Percentiles rank a stretch among this genome's conserved stretches.
Evolutionary conservation across 2,888 invertebrate genomes (phyloP).

Genomic region (Synergus japonicus): DNA sequence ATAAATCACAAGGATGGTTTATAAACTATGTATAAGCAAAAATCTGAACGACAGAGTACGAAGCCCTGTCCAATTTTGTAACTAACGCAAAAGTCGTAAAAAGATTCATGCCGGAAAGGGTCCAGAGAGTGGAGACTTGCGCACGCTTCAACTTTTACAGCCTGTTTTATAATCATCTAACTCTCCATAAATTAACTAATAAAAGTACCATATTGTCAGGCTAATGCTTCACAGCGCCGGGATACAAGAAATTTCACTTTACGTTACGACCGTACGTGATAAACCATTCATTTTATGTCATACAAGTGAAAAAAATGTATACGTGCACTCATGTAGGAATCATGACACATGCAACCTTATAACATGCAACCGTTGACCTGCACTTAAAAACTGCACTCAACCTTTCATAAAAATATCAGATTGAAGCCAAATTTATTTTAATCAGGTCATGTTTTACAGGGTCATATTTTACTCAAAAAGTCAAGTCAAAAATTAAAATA

Average conservation of each 20-base stretch:
- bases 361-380: not conserved
- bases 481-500: no score
- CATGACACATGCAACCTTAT: not conserved
- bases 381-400: not conserved
- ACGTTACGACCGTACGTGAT: constrained; percentile 8
- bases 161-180: constrained; percentile 56
- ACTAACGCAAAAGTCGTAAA: not conserved
- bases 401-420: not conserved
- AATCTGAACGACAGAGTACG: not conserved
- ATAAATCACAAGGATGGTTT: not conserved
- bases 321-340: not conserved
- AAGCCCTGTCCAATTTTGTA: not conserved
- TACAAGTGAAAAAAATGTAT: not conserved
- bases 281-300: constrained; percentile 15
- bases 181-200: constrained; percentile 50
- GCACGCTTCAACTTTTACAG: constrained; percentile 45
- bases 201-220: constrained; percentile 48
- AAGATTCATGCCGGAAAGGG: constrained; percentile 21
- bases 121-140: not conserved
- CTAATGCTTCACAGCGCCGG: constrained; percentile 49
- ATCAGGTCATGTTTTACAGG: no score
- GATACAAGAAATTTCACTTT: constrained; percentile 44
- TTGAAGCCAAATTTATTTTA: no score
- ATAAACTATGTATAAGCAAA: not conserved
- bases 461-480: no score